Base-by-base conservation (phyloP, 2,113 vertebrate species). In the Cyprinus carpio region DNA sequence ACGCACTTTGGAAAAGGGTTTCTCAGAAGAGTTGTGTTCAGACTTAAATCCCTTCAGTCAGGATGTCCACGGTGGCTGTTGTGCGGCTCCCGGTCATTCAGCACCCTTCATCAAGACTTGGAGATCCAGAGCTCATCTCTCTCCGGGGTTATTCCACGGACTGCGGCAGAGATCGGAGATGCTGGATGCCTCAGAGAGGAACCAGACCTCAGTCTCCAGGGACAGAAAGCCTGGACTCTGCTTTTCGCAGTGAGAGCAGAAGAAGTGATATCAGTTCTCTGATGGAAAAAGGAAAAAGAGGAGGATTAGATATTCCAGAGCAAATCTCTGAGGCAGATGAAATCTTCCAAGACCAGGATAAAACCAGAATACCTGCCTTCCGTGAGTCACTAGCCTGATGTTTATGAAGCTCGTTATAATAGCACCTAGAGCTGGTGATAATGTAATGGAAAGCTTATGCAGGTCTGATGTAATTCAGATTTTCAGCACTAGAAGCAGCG, bases 1-100 rank as follows among this genome's bases (percentile, higher is more conserved):
- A 46, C 10, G 6, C 54, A 37, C 31, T 16, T 79, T n/a, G 20
- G 69, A 27, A 6, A 43, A 75, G 25, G 16, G 54, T 20, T 43
- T 51, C 20, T 37, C 4, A 2, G 18, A 12, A 51, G 10, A 75
- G 58, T 46, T 43, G 40, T 43, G 40, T 25, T 72, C 4, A 56
- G 15, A 43, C 34, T 8, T 20, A 25, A 29, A 85, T 71, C 60
- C 86, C 83, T 83, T 51, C 83, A 4, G 12, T 43, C 31, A 81
- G 88, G 20, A 67, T 83, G 64, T 76, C 87, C 4, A 85, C 86
- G 11, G 85, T 85, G 16, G 18, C 84, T 75, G 72, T 77, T 12
- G n/a, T 89, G 11, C 89, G 89, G 7, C 88, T 93, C 10, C 91
- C 91, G 11, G 75, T 79, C 9, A 87, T 90, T 77, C 88, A 74